Evolutionary conservation across 2,888 invertebrate species (phyloP).

Genomic region (Nipponacmea schrenckii): DNA sequence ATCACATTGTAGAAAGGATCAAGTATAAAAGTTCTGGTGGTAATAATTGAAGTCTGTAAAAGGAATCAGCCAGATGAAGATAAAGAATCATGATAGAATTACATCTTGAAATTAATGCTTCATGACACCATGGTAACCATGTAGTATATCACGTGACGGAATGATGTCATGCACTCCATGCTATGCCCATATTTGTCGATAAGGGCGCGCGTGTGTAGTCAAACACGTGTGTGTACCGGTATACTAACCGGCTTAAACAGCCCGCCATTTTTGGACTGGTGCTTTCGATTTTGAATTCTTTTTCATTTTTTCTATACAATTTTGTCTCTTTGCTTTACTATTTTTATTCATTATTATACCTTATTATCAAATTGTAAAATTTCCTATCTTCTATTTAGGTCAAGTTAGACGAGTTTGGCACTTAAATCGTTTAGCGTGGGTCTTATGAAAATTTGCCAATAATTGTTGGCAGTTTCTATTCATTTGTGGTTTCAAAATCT

Average conservation of each 20-base stretch:
- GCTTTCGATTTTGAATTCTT: not conserved
- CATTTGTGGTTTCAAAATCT: too few species aligned
- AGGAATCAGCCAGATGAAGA: not conserved
- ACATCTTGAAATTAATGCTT: not conserved
- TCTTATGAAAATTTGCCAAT: too few species aligned
- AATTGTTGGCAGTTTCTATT: too few species aligned
- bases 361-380: too few species aligned
- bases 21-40: not conserved
- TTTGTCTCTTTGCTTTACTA: too few species aligned
- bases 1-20: not conserved
- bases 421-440: too few species aligned
- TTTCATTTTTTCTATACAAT: too few species aligned
- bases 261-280: not conserved
- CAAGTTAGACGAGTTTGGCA: too few species aligned
- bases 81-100: not conserved
- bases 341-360: too few species aligned
- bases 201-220: not conserved
- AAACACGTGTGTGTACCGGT: not conserved
- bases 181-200: slow-evolving; percentile 5
- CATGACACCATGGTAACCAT: slow-evolving; percentile 1
- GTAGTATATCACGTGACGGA: not conserved
- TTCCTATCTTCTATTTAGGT: too few species aligned
- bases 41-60: not conserved
- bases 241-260: not conserved
- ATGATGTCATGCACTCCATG: slow-evolving; percentile 6